A percentile compares a stretch with the other conserved stretches of the same genome.
Evolutionary conservation across 1,140 invertebrate genomes (phyloP).

Genomic region (Magallana ariakensis): DNA sequence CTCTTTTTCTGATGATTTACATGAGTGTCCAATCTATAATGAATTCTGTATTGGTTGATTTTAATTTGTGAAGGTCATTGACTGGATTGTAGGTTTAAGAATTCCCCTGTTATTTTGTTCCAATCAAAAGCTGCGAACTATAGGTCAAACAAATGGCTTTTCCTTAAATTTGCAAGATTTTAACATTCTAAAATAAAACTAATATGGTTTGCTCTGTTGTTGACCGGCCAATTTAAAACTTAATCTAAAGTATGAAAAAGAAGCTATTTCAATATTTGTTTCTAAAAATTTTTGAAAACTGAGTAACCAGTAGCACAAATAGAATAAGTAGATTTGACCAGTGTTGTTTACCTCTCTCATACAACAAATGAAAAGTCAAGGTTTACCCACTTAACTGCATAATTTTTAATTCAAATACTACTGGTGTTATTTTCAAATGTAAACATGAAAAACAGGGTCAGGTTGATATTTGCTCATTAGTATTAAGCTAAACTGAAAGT

Average conservation of each 20-base stretch:
- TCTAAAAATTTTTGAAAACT: not conserved
- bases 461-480: conserved; percentile 17
- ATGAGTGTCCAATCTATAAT: no score
- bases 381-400: conserved; percentile 20
- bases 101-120: no score
- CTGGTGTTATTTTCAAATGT: not conserved
- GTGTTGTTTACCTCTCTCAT: conserved; percentile 1
- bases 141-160: no score
- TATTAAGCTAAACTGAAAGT: not conserved
- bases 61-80: no score
- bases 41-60: no score
- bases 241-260: not conserved
- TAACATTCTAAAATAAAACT: not conserved
- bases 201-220: not conserved
- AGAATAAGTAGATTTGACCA: not conserved
- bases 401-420: conserved; percentile 4
- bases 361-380: not conserved
- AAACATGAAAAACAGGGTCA: not conserved
- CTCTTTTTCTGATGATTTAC: no score
- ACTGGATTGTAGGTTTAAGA: no score
- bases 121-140: no score
- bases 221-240: not conserved
- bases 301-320: not conserved
- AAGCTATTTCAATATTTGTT: conserved; percentile 15
- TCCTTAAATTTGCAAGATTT: not conserved